phyloP scores from a whole-genome alignment of 2,888 invertebrate genomes.

The Prostheceraeus crozeri region DNA sequence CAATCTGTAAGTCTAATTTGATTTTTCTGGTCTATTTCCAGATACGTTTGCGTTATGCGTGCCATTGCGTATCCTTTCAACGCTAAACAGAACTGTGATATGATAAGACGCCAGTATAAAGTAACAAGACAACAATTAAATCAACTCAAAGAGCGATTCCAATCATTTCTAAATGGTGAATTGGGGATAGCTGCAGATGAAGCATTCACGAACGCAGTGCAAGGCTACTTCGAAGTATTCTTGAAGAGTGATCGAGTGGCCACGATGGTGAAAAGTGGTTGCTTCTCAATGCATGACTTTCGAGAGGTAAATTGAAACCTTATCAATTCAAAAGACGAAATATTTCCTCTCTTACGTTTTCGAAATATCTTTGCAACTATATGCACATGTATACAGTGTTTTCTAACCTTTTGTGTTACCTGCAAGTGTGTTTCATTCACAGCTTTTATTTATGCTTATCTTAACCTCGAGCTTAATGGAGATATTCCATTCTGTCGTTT shows the following conservation, averaged over 20 bases:
- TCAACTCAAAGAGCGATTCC: constrained; percentile 76
- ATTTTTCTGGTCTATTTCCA: constrained; percentile 17
- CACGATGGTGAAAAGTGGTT: constrained; percentile 93
- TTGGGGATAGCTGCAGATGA: constrained; percentile 62
- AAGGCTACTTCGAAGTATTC: constrained; percentile 74
- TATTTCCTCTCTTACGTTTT: no score
- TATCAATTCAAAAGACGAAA: no score
- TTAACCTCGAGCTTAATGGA: no score
- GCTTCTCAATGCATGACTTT: constrained; percentile 95
- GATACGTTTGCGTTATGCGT: constrained; percentile 93
- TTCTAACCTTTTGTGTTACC: no score
- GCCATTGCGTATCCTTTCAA: constrained; percentile 98
- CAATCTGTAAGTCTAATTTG: no score
- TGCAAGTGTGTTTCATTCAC: no score
- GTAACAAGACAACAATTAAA: constrained; percentile 90
- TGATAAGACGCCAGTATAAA: constrained; percentile 88
- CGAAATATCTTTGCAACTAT: no score
- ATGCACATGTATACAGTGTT: no score
- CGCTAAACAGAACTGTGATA: constrained; percentile 95
- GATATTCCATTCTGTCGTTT: no score
- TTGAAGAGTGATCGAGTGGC: constrained; percentile 88
- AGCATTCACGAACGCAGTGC: constrained; percentile 96
- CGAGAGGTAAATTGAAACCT: no score
- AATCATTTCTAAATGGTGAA: constrained; percentile 89
- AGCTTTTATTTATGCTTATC: no score